Evolutionary conservation across 2,888 invertebrate genomes (phyloP).

Genomic region (Selenia dentaria): DNA sequence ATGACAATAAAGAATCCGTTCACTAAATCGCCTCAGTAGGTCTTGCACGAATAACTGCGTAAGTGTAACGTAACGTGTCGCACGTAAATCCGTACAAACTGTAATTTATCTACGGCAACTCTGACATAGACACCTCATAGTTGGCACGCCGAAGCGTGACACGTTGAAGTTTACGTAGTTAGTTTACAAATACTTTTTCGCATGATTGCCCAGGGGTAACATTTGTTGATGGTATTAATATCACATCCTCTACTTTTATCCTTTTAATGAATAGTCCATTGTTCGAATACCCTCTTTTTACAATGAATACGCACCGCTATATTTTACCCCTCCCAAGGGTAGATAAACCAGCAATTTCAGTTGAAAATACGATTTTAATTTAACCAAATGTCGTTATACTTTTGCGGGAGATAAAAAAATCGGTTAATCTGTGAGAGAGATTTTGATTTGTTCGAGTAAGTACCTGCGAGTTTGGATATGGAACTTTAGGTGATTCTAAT

Average conservation of each 20-base stretch:
- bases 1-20: no score
- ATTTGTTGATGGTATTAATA: background rate
- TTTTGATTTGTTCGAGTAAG: conserved; percentile 5
- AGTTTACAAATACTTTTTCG: no score
- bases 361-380: conserved; percentile 16
- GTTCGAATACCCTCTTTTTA: conserved; percentile 1
- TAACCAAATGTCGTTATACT: conserved; percentile 5
- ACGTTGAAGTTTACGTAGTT: no score
- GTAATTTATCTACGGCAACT: no score
- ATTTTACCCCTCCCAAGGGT: conserved; percentile 1
- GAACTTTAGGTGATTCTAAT: no score
- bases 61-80: no score
- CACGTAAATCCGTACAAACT: no score
- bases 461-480: background rate
- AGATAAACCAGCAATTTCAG: conserved; percentile 4
- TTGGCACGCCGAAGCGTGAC: no score
- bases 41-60: no score
- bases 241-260: background rate
- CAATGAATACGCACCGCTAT: background rate
- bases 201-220: no score
- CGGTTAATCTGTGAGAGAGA: conserved; percentile 2
- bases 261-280: conserved; percentile 6
- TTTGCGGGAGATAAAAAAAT: conserved; percentile 5
- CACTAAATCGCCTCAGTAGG: no score
- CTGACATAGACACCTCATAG: no score